A percentile compares a stretch with the other conserved stretches of the same genome.
These are phyloP conservation scores for Procambarus clarkii DNA, from an alignment of 1,140 invertebrate species.

Conservation along the genomic window DNA sequence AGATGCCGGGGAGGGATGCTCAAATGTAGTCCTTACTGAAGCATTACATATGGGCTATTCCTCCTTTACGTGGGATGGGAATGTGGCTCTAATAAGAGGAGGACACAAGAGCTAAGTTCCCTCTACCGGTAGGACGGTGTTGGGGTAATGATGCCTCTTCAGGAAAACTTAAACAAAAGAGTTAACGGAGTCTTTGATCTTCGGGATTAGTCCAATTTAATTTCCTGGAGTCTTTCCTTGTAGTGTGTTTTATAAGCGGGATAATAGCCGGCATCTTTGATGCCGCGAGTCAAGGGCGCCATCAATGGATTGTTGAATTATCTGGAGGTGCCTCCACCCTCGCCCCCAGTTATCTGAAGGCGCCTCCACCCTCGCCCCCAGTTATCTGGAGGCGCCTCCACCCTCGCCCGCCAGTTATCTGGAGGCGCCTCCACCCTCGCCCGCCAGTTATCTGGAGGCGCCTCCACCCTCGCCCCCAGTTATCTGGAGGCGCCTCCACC, in stretches of 20 bases:
- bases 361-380: too few species aligned
- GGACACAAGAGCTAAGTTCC: background rate
- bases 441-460: too few species aligned
- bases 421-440: too few species aligned
- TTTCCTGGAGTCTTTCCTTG: conserved; percentile 1
- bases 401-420: too few species aligned
- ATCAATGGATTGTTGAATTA: background rate
- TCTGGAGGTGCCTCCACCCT: too few species aligned
- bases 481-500: too few species aligned
- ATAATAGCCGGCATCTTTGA: background rate
- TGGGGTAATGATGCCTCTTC: background rate
- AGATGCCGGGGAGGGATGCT: background rate
- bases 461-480: too few species aligned
- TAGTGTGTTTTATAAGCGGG: background rate
- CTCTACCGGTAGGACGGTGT: background rate
- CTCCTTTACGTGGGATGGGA: background rate
- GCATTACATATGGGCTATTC: background rate
- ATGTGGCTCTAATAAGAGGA: background rate
- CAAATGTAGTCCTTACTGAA: background rate
- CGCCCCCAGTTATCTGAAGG: too few species aligned
- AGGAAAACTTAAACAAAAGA: background rate
- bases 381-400: too few species aligned
- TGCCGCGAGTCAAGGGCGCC: background rate
- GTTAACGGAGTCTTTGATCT: conserved; percentile 3
- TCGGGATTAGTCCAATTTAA: conserved; percentile 10